Conservation (phyloP, 2,113 vertebrate genomes). For the Thalassoma bifasciatum region DNA sequence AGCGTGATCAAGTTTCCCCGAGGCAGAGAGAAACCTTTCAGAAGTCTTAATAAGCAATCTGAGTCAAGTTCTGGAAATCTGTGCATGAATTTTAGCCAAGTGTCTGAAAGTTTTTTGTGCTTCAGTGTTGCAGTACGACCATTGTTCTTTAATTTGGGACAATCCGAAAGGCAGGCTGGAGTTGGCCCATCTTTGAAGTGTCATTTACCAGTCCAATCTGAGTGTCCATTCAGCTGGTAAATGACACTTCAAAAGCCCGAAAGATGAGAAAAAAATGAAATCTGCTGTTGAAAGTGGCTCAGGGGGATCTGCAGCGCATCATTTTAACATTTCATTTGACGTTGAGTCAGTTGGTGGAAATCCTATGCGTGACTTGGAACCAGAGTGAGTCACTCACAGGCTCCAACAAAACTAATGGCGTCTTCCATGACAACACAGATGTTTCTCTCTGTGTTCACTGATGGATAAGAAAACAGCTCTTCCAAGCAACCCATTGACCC, state of each 20-base stretch:
- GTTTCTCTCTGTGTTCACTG: not conserved
- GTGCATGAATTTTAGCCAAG: not conserved
- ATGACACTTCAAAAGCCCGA: conserved; percentile 48
- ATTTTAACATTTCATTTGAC: conserved; percentile 36
- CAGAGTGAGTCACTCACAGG: conserved; percentile 5
- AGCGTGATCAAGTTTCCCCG: not conserved
- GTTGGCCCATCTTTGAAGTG: conserved; percentile 41
- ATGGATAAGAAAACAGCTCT: not conserved
- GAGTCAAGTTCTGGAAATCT: conserved; percentile 1
- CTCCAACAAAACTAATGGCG: not conserved
- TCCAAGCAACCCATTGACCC: conserved; percentile 6
- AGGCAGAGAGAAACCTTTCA: conserved; percentile 19
- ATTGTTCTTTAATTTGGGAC: conserved; percentile 25
- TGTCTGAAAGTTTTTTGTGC: conserved; percentile 12
- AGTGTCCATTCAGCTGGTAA: conserved; percentile 28
- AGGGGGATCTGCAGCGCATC: conserved; percentile 6
- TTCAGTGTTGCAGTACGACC: not conserved
- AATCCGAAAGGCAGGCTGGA: not conserved
- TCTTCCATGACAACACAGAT: not conserved
- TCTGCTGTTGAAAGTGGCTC: conserved; percentile 14
- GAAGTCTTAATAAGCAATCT: conserved; percentile 5
- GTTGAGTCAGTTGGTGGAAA: conserved; percentile 5
- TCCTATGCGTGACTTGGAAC: not conserved
- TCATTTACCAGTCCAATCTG: conserved; percentile 27
- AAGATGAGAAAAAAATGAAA: conserved; percentile 27